Conservation (phyloP, 1,140 invertebrate species). For the Drosophila triauraria region DNA sequence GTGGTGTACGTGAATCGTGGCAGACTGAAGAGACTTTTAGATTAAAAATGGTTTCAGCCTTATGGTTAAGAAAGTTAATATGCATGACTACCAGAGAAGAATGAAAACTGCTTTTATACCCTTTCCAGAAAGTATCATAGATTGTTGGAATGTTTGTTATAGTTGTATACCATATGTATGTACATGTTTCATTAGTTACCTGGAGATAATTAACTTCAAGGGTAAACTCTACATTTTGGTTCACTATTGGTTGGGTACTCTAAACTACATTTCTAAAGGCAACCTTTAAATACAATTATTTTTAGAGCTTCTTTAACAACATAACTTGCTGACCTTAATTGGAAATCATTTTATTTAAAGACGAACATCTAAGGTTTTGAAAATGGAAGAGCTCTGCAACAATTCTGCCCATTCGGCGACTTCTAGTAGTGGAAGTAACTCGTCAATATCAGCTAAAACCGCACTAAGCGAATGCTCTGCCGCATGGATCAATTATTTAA, state of each 20-base stretch:
- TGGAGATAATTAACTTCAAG: slow-evolving; percentile 2
- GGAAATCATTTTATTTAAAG: background rate
- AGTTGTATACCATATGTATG: background rate
- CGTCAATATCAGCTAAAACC: slow-evolving; percentile 64
- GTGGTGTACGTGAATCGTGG: background rate
- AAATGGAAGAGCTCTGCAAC: slow-evolving; percentile 52
- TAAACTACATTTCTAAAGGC: background rate
- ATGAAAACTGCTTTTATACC: background rate
- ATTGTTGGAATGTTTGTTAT: slow-evolving; percentile 1
- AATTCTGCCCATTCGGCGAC: slow-evolving; percentile 52
- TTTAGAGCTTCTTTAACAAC: background rate
- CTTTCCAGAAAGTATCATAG: background rate
- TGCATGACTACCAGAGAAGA: too few species aligned
- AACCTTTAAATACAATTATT: background rate
- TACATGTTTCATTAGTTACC: slow-evolving; percentile 1
- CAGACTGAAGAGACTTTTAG: background rate
- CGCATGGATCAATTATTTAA: slow-evolving; percentile 87
- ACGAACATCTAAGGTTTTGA: background rate
- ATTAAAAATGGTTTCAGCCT: background rate
- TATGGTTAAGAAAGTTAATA: background rate
- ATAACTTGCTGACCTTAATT: background rate
- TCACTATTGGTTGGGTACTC: background rate
- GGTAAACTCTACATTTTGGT: background rate
- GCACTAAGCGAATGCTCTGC: slow-evolving; percentile 86
- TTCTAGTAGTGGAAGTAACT: slow-evolving; percentile 59